Percentiles rank a stretch among this genome's conserved stretches.
Evolutionary conservation across 2,888 invertebrate genomes (phyloP).

Genomic region (Alcis repandata): DNA sequence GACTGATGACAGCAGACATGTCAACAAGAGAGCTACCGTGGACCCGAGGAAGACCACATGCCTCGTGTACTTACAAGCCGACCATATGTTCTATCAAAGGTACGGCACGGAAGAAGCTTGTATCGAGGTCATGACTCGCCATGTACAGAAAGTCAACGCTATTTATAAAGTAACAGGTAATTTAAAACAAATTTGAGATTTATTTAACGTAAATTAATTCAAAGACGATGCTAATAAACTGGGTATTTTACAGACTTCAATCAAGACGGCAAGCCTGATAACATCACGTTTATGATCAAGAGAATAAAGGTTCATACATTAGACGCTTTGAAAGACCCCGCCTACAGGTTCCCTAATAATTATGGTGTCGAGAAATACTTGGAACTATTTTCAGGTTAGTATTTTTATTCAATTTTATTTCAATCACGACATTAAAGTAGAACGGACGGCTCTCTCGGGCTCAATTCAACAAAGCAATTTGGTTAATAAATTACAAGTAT

Average conservation of each 20-base stretch:
- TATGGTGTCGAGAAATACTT: constrained; percentile 99
- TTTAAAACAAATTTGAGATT: constrained; percentile 45
- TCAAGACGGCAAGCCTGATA: constrained; percentile 96
- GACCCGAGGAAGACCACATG: constrained; percentile 97
- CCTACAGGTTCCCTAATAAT: constrained; percentile 96
- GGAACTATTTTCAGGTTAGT: constrained; percentile 96
- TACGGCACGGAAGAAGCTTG: constrained; percentile 97
- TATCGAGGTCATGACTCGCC: constrained; percentile 97
- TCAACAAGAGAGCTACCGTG: constrained; percentile 89
- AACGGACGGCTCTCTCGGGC: constrained; percentile 48
- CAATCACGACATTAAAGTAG: constrained; percentile 49
- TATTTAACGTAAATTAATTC: constrained; percentile 16
- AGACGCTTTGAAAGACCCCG: constrained; percentile 93
- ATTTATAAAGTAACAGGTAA: constrained; percentile 94
- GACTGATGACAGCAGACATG: constrained; percentile 86
- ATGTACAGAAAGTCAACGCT: constrained; percentile 96
- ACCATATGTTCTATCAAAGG: constrained; percentile 98
- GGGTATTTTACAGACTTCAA: constrained; percentile 91
- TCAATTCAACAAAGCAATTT: constrained; percentile 53
- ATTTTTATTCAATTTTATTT: constrained; percentile 28
- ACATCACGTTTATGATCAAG: constrained; percentile 98
- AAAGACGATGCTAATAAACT: constrained; percentile 31
- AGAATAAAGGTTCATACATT: constrained; percentile 96
- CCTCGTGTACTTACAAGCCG: constrained; percentile 97
- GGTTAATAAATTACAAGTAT: constrained; percentile 56